Conservation (phyloP, 2,113 vertebrate species). For the Myotis yumanensis region DNA sequence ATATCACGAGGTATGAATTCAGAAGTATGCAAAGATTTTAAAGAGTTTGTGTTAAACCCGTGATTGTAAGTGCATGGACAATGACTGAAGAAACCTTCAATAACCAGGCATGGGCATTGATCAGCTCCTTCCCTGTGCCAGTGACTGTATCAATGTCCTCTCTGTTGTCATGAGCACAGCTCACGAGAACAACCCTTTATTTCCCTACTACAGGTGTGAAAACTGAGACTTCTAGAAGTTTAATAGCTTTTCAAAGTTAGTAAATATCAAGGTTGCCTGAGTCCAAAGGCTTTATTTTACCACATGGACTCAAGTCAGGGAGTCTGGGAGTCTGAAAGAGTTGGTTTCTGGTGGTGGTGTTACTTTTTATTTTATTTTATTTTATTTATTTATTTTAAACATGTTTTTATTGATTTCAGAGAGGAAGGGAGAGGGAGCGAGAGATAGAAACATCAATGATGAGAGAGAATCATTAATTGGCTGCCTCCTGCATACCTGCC, state of each 20-base stretch:
- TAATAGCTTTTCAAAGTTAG: background rate
- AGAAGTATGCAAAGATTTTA: background rate
- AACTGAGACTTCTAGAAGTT: background rate
- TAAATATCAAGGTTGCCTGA: background rate
- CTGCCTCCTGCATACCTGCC: no score
- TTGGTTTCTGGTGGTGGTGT: background rate
- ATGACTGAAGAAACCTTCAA: background rate
- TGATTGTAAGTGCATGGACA: background rate
- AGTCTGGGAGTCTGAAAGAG: background rate
- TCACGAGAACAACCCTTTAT: background rate
- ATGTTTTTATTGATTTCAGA: no score
- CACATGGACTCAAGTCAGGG: background rate
- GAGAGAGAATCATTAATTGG: no score
- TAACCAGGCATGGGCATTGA: background rate
- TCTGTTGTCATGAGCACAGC: background rate
- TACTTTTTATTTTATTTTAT: no score
- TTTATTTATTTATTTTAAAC: no score
- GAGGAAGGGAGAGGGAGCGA: no score
- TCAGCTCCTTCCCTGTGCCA: rapidly evolving
- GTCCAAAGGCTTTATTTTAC: background rate
- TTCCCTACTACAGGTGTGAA: background rate
- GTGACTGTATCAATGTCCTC: background rate
- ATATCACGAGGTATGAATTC: background rate
- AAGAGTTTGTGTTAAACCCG: background rate
- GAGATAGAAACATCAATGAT: no score